Evolutionary conservation across 1,140 invertebrate genomes (phyloP).

Genomic region (Drosophila setifemur): DNA sequence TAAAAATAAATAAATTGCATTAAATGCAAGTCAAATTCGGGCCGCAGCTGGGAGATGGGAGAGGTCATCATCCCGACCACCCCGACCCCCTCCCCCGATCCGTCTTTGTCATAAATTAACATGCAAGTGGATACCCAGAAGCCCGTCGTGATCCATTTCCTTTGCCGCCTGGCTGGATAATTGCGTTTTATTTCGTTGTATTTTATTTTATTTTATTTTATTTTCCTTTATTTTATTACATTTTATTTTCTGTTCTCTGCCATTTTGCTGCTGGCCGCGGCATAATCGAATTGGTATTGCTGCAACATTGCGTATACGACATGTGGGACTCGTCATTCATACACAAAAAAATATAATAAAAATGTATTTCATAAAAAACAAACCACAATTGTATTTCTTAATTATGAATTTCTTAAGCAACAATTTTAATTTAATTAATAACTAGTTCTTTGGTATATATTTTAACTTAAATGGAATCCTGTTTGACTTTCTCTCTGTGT

Average conservation of each 20-base stretch:
- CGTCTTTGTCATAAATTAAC: conserved; percentile 73
- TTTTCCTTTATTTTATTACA: not conserved
- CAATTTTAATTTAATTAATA: no score
- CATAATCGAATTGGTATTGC: conserved; percentile 64
- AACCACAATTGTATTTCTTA: no score
- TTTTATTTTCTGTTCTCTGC: not conserved
- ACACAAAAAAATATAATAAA: no score
- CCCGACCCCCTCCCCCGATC: no score
- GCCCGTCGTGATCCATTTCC: conserved; percentile 21
- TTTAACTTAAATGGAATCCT: conserved; percentile 35
- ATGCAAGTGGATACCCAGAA: conserved; percentile 48
- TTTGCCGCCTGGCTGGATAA: conserved; percentile 38
- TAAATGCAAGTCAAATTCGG: conserved; percentile 54
- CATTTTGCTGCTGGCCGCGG: conserved; percentile 5
- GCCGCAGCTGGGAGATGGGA: not conserved
- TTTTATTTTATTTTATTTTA: not conserved
- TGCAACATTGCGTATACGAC: conserved; percentile 9
- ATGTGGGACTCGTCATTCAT: conserved; percentile 19
- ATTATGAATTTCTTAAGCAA: no score
- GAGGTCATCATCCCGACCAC: not conserved
- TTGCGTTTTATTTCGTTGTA: conserved; percentile 55
- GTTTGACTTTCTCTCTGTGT: not conserved
- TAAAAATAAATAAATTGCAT: conserved; percentile 68
- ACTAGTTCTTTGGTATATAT: conserved; percentile 27
- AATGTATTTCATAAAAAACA: no score